Evolutionary conservation across 2,797 vertebrate genomes (phyloP).

Genomic region (Pogonophryne albipinna): DNA sequence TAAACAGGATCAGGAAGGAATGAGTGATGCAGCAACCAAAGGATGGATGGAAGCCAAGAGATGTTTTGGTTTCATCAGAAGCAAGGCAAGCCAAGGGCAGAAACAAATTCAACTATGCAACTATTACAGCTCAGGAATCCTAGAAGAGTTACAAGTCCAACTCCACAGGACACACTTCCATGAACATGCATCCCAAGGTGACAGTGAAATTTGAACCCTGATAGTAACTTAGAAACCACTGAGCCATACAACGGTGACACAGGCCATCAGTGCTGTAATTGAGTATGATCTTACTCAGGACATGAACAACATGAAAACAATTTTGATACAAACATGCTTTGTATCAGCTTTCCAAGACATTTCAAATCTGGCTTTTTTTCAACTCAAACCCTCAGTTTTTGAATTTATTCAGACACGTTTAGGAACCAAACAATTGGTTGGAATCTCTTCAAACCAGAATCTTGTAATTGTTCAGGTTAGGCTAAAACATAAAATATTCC

Average conservation of each 20-base stretch:
- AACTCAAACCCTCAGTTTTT: not conserved
- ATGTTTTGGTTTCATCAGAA: constrained; percentile 21
- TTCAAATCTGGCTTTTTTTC: not conserved
- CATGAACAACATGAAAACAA: not conserved
- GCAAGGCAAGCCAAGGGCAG: constrained; percentile 11
- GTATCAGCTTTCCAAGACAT: constrained; percentile 19
- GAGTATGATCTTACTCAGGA: constrained; percentile 13
- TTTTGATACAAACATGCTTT: not conserved
- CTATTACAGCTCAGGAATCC: not conserved
- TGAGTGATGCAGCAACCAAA: constrained; percentile 18
- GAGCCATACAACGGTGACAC: constrained; percentile 20
- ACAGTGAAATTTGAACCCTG: constrained; percentile 23
- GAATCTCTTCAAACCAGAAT: not conserved
- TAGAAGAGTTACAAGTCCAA: constrained; percentile 1
- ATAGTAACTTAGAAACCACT: constrained; percentile 17
- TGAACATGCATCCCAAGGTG: constrained; percentile 12
- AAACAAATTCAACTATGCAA: constrained; percentile 2
- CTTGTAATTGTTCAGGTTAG: constrained; percentile 22
- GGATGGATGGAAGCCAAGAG: constrained; percentile 7
- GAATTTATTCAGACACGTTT: constrained; percentile 6
- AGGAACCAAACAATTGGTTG: not conserved
- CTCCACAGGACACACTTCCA: constrained; percentile 10
- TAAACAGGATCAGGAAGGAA: constrained; percentile 21
- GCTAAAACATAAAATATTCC: constrained; percentile 7
- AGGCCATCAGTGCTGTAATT: not conserved